Percentiles rank a stretch among this genome's conserved stretches.
Conservation (phyloP, 1,140 invertebrate genomes). For the Carcinoscorpius rotundicauda region DNA sequence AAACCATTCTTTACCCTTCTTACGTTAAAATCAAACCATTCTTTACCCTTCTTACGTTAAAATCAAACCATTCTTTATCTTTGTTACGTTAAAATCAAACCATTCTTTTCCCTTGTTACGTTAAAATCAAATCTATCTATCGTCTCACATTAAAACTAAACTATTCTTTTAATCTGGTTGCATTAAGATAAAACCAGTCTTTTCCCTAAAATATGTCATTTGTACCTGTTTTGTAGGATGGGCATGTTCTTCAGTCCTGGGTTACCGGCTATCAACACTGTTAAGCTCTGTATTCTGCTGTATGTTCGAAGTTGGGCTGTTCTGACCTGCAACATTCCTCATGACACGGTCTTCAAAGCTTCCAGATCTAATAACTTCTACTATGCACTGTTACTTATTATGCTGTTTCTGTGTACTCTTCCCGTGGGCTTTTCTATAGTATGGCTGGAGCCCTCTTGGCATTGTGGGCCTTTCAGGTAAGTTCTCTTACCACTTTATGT, state of each 20-base stretch:
- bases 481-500: no score
- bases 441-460: slow-evolving; percentile 81
- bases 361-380: slow-evolving; percentile 92
- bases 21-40: no score
- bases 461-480: slow-evolving; percentile 83
- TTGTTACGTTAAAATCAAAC: no score
- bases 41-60: no score
- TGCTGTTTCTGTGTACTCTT: slow-evolving; percentile 89
- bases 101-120: no score
- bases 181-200: background rate
- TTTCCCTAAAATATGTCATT: background rate
- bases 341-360: slow-evolving; percentile 76
- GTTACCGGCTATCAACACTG: slow-evolving; percentile 72
- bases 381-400: slow-evolving; percentile 76
- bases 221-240: slow-evolving; percentile 34
- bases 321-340: slow-evolving; percentile 90
- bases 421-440: slow-evolving; percentile 91
- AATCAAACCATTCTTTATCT: no score
- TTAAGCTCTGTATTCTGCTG: slow-evolving; percentile 85
- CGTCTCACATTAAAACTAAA: background rate
- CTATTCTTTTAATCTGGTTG: no score
- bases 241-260: slow-evolving; percentile 87
- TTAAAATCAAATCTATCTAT: background rate
- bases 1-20: no score
- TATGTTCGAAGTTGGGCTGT: slow-evolving; percentile 89